phyloP scores from a whole-genome alignment of 2,797 vertebrate genomes.

The Syncerus caffer region DNA sequence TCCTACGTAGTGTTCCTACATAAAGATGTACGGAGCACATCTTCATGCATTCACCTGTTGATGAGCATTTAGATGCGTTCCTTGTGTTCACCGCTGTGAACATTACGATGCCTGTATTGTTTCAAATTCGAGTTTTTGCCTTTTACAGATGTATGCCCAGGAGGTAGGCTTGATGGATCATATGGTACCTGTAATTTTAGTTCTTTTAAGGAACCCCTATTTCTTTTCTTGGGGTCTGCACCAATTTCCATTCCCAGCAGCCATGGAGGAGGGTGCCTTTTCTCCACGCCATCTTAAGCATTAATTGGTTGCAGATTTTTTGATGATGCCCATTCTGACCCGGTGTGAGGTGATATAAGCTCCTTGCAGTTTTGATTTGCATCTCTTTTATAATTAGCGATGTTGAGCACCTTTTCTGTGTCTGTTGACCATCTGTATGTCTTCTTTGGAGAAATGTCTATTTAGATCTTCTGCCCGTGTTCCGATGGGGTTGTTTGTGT shows the following conservation, averaged over 20 bases:
- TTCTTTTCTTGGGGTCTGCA: not conserved
- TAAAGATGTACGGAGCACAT: fast-evolving
- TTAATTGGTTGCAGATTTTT: not conserved
- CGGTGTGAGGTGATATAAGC: not conserved
- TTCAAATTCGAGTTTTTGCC: not conserved
- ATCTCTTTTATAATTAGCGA: fast-evolving
- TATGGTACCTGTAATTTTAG: not conserved
- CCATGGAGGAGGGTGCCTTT: fast-evolving
- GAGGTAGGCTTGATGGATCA: not conserved
- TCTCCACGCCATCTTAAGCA: fast-evolving
- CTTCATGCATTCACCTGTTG: fast-evolving
- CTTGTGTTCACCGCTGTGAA: not conserved
- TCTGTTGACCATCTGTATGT: not conserved
- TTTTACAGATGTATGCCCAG: not conserved
- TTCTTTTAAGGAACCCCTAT: not conserved
- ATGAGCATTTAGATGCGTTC: fast-evolving
- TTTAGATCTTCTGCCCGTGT: not conserved
- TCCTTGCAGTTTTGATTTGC: not conserved
- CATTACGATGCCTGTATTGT: not conserved
- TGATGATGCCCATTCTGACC: not conserved
- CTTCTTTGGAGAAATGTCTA: not conserved
- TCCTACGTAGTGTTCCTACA: not conserved
- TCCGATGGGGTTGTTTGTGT: no score
- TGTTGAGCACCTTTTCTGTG: fast-evolving
- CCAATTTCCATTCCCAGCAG: not conserved